Evolutionary conservation across 1,140 invertebrate species (phyloP), one percentile per base, ranked within the genome.

Genomic region (Planococcus citri): DNA sequence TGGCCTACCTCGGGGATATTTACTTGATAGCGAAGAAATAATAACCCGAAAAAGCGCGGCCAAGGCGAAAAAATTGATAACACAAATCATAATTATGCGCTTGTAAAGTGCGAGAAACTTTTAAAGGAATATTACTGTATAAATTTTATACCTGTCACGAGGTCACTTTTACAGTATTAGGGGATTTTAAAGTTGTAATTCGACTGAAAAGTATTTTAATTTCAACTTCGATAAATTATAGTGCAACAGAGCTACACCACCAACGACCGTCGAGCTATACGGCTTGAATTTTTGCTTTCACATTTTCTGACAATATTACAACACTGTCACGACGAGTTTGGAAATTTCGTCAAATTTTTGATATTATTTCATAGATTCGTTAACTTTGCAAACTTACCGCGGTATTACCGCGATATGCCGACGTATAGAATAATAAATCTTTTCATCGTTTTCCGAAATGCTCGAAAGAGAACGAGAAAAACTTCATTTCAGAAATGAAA

Each of bases 151-250:
- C 41, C 41, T 51, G 41, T 20, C 41, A 51, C 41, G 41, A 51
- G n/a, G 41, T 51, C 41, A 51, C 41, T 51, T 51, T 51, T 51
- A 51, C 41, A 4, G 41, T 51, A 51, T 51, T 51, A 51, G 12
- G 12, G 41, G 12, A 51, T 51, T 51, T 51, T 51, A 51, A 51
- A 51, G n/a, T 51, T 51, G 41, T 51, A 51, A 51, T 51, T 51
- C 41, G 41, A 51, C 12, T 51, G n/a, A 51, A 51, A 51, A 51
- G 41, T 51, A 51, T 51, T 51, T 51, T 51, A 51, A 51, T 51
- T 51, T 51, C n/a, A 51, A 51, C 41, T 51, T 51, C 41, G 41
- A 51, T 51, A 51, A 51, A 51, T 51, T 51, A 51, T 51, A 37
- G 33, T 37, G 14, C 33, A 37, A 37, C 6, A 14, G 6, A 37